A percentile compares a stretch with the other conserved stretches of the same genome.
Evolutionary conservation across 2,797 vertebrate species (phyloP).

Genomic region (Crenuchus spilurus): DNA sequence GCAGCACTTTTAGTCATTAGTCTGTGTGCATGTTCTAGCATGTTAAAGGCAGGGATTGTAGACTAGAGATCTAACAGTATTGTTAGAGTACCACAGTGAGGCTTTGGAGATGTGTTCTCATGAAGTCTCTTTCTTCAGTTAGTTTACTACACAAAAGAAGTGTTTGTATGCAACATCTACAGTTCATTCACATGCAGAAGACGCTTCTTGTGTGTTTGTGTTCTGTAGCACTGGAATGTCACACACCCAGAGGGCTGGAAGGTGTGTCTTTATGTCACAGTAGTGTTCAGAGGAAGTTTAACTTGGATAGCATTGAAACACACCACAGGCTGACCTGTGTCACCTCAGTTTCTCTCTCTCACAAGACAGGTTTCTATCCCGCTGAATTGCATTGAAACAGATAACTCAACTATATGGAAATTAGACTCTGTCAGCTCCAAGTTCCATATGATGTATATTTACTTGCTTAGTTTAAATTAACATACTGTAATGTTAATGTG

Average conservation of each 20-base stretch:
- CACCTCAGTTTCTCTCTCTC: conserved; percentile 10
- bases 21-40: conserved; percentile 34
- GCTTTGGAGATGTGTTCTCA: neutral
- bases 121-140: neutral
- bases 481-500: too few relatives aligned
- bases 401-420: too few relatives aligned
- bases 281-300: conserved; percentile 18
- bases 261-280: conserved; percentile 43
- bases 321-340: neutral
- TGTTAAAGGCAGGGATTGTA: neutral
- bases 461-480: too few relatives aligned
- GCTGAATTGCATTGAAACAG: too few relatives aligned
- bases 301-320: neutral
- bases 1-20: conserved; percentile 35
- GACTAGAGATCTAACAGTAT: neutral
- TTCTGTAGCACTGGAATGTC: conserved; percentile 42
- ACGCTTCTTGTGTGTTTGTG: neutral
- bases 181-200: neutral
- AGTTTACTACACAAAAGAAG: neutral
- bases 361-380: neutral
- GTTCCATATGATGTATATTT: too few relatives aligned
- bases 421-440: too few relatives aligned
- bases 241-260: conserved; percentile 38
- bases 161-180: neutral
- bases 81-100: neutral